Base-by-base conservation (phyloP, 2,113 vertebrate genomes). In the Oreotrochilus melanogaster region DNA sequence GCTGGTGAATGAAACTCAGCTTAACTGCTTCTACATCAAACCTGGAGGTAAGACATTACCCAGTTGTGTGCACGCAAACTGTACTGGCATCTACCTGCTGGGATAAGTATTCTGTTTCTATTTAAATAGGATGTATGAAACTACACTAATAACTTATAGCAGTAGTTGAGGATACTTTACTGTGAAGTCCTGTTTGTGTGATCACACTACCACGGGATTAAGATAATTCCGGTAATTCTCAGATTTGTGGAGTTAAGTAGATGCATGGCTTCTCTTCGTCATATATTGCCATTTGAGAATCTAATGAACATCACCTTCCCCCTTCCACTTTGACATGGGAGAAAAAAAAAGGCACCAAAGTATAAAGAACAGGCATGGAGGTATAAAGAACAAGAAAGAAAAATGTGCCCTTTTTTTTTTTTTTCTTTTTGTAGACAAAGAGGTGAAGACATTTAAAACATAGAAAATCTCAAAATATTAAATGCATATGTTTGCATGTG, bases 11-110 rank as follows among this genome's bases (percentile, higher is more conserved):
- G 99, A 99, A 98, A 98, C 94, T 86, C 98, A 99, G 78, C 98
- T 99, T 70, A 98, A 97, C 86, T 99, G 98, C 78, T 98, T 97
- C 72, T 98, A 99, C 70, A 97, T 98, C 85, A 98, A 96, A 78
- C 99, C 99, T 30, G 99, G 99, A 99, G 99, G 99, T 99, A 99
- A 99, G 99, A 72, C 65, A 4, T 39, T n/a, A 31, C 5, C 28
- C 42, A 28, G 10, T 9, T 7, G 45, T 50, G 30, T 39, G 54
- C 58, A 64, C 10, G 18, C 27, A 51, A 78, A 69, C 45, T 67
- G 61, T 24, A 18, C 47, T 24, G 33, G 16, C 53, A 78, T 27
- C 57, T 72, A 39, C 47, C 28, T 54, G 65, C 37, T 65, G 54
- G 11, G 31, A 6, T 7, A 28, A 70, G 79, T 7, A 16, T 12